Conservation (phyloP, 2,113 vertebrate species). For the Oxyura jamaicensis region DNA sequence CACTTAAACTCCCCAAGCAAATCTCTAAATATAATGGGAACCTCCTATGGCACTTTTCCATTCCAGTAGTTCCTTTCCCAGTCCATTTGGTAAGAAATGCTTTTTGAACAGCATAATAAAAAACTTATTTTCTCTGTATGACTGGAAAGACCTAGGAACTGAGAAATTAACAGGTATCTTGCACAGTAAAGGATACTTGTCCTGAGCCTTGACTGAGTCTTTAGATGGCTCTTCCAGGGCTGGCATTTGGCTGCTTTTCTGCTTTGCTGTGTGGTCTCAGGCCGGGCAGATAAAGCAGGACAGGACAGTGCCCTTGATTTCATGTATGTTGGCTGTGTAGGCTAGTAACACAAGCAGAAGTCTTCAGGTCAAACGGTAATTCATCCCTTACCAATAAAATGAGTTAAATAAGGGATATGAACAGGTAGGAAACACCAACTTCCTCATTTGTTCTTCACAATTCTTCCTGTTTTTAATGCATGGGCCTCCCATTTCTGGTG, state of each 20-base stretch:
- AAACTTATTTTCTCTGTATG: background rate
- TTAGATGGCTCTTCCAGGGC: background rate
- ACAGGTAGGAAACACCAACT: background rate
- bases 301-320: background rate
- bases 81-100: background rate
- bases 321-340: background rate
- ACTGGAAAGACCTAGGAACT: background rate
- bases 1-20: background rate
- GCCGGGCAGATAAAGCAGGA: background rate
- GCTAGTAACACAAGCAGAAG: background rate
- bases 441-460: background rate
- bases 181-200: background rate
- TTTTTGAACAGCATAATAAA: background rate
- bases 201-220: background rate
- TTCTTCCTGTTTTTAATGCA: background rate
- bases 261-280: constrained; percentile 35
- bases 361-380: background rate
- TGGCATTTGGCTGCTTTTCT: constrained; percentile 36
- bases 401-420: background rate
- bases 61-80: background rate
- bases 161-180: constrained; percentile 10
- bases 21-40: background rate
- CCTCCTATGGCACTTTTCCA: background rate
- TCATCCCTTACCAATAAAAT: background rate
- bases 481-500: background rate